Percentiles rank a stretch among this genome's conserved stretches.
These are phyloP conservation scores for Syrrhaptes paradoxus DNA, from an alignment of 2,113 vertebrate species.

Conservation along the genomic window DNA sequence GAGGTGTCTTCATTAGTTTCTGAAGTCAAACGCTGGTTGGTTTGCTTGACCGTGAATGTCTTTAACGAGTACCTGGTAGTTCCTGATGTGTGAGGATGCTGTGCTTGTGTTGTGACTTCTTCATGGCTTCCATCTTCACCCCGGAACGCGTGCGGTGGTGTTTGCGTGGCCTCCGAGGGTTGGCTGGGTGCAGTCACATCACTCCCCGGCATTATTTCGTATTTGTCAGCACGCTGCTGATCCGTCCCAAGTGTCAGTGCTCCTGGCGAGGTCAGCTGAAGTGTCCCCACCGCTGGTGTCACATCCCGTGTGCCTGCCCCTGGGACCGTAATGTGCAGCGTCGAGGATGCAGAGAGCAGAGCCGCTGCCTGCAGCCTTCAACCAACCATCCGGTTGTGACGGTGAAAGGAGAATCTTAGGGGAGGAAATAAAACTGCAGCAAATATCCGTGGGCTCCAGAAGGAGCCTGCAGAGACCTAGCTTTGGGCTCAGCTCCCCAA, in stretches of 20 bases:
- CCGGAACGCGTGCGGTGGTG: background rate
- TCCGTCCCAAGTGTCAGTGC: background rate
- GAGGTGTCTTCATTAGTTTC: background rate
- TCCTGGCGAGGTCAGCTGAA: background rate
- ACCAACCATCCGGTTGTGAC: background rate
- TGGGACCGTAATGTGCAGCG: fast-evolving
- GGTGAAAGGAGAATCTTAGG: background rate
- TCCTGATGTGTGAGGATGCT: background rate
- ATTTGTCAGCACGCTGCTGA: background rate
- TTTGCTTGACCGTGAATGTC: background rate
- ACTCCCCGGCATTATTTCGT: fast-evolving
- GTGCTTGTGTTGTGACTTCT: background rate
- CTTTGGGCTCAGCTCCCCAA: background rate
- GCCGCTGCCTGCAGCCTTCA: background rate
- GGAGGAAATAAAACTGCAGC: background rate
- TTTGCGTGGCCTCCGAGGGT: background rate
- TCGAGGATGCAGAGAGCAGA: background rate
- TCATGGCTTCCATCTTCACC: fast-evolving
- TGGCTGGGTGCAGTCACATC: background rate
- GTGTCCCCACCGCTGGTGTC: fast-evolving
- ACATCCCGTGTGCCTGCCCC: background rate
- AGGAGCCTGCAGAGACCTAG: background rate
- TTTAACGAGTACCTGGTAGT: background rate
- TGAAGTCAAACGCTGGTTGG: background rate
- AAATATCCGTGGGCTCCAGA: background rate